Base-by-base conservation (phyloP, 1,140 invertebrate genomes). In the Centruroides vittatus region DNA sequence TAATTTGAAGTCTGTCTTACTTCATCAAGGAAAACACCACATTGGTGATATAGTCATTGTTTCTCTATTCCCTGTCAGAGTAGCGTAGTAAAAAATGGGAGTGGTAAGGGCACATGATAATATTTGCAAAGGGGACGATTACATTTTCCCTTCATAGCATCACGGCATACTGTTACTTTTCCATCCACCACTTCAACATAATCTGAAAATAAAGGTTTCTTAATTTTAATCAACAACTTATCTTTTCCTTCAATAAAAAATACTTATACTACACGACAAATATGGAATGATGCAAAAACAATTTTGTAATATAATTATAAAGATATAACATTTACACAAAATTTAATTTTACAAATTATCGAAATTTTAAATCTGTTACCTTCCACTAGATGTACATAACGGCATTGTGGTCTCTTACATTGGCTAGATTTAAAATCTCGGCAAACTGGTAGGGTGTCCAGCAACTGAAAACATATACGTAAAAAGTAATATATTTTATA, bases 391-490 rank as follows among this genome's bases (percentile, higher is more conserved):
- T 64, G 63, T 60, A 64, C 63, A 61, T 64, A 64, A 51, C 89
- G 90, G 86, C 89, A 58, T 53, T 64, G 62, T 56, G 59, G 62
- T 82, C 89, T 84, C 80, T 87, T 86, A 82, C 89, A 93, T 79
- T 88, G 84, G 80, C 89, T 88, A 79, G 86, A 86, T 88, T 91
- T 94, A 93, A 93, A 94, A 93, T 93, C 92, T 72, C 74, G 90
- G 91, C 88, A 96, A 86, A 93, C 90, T 89, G 86, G 92, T 88
- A 92, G 91, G 89, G 88, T 94, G 91, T 91, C 92, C 91, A 93
- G 90, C 89, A 93, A 94, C 92, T 95, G 86, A 76, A 89, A 88
- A 59, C 55, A 64, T 48, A 58, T 64, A 60, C 55, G 51, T 63
- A 46, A 50, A 62, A 59, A 12, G 8, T 56, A 34, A 60, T 47